Percentiles rank a stretch among this genome's conserved stretches.
Conservation (phyloP, 2,113 vertebrate species). For the Labrus mixtus region DNA sequence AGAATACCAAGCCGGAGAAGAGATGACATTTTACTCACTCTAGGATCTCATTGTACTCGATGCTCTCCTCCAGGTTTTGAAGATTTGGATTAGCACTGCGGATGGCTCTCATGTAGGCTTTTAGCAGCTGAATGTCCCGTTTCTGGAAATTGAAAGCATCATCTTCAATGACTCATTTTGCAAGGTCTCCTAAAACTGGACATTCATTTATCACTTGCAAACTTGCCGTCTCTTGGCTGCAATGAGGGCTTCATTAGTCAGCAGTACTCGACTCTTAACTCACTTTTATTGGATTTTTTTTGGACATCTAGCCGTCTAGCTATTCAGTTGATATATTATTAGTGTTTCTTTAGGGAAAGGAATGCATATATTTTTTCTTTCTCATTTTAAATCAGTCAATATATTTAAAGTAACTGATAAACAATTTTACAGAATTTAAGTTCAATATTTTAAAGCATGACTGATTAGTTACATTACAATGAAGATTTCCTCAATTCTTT, state of each 20-base stretch:
- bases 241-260: neutral
- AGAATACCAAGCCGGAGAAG: neutral
- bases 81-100: slow-evolving; percentile 98
- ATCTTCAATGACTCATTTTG: slow-evolving; percentile 6
- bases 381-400: no score
- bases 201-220: neutral
- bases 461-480: no score
- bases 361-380: no score
- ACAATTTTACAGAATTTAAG: no score
- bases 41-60: slow-evolving; percentile 98
- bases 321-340: no score
- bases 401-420: no score
- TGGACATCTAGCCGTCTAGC: neutral
- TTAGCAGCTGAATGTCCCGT: slow-evolving; percentile 96
- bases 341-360: no score
- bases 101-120: slow-evolving; percentile 97
- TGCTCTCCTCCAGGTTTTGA: slow-evolving; percentile 97
- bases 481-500: neutral
- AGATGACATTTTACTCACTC: slow-evolving; percentile 86
- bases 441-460: no score
- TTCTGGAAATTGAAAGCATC: slow-evolving; percentile 82
- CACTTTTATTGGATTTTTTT: neutral
- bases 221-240: neutral
- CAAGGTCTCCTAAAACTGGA: neutral
- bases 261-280: neutral